phyloP scores from a whole-genome alignment of 2,888 invertebrate species.

The Xylocampa areola region DNA sequence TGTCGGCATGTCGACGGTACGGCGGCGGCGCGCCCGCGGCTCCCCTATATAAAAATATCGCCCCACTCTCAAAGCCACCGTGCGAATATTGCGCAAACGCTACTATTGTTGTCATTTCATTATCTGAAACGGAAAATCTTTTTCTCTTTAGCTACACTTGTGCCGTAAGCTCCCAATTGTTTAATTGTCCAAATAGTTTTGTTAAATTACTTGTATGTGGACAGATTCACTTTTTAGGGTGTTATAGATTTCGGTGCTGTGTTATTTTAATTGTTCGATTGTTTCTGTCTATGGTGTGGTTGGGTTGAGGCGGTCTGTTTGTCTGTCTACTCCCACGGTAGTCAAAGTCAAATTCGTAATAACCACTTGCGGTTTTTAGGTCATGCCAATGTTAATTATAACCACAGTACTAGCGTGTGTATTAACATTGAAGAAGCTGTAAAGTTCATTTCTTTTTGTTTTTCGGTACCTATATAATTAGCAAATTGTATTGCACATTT shows the following conservation, averaged over 20 bases:
- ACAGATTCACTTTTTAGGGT: constrained; percentile 69
- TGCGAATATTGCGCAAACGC: constrained; percentile 86
- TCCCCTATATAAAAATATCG: constrained; percentile 88
- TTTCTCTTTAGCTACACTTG: constrained; percentile 81
- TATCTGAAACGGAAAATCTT: constrained; percentile 90
- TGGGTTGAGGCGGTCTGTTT: constrained; percentile 52
- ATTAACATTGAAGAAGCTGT: constrained; percentile 27
- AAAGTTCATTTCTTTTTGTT: too few species aligned
- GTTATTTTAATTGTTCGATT: constrained; percentile 79
- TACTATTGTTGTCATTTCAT: constrained; percentile 88
- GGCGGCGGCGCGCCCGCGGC: constrained; percentile 77
- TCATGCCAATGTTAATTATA: constrained; percentile 66
- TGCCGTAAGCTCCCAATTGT: constrained; percentile 86
- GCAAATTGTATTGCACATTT: too few species aligned
- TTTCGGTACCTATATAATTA: too few species aligned
- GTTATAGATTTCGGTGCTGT: constrained; percentile 58
- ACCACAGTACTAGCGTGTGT: constrained; percentile 22
- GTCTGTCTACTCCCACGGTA: constrained; percentile 72
- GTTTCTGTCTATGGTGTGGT: constrained; percentile 70
- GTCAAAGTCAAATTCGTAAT: constrained; percentile 80
- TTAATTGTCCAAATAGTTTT: constrained; percentile 83
- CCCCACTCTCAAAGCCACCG: constrained; percentile 84
- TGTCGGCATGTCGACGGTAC: constrained; percentile 85
- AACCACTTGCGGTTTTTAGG: constrained; percentile 67
- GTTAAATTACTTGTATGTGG: constrained; percentile 74